Base-by-base conservation (phyloP, 2,797 vertebrate species). In the Aratinga solstitialis region DNA sequence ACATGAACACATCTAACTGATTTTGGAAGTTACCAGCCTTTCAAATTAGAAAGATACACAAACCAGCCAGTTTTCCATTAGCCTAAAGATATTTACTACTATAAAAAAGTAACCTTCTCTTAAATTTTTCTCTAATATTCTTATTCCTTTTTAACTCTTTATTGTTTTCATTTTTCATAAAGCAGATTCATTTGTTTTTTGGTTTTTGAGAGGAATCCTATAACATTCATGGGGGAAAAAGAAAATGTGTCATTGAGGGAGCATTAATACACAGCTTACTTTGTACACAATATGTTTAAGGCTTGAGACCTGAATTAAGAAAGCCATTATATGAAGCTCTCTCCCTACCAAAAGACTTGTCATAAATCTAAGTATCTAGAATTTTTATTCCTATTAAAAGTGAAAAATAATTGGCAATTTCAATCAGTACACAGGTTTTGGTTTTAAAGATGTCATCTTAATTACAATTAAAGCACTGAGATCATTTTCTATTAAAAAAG, bases 381-480 rank as follows among this genome's bases (percentile, higher is more conserved):
- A 63, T 67, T 94, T 34, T 63, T 34, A 79, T 63, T 90, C 47
- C 74, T 66, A 66, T 27, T 78, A 53, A 53, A 89, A 92, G 24
- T 54, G 38, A 87, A 90, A 95, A 96, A 88, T 24, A 54, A 75
- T 87, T 51, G 59, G 36, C 40, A 59, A 73, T 34, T 76, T 76
- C 40, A 73, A 85, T 32, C 48, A 8, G 36, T 48, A 73, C 20
- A 8, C 59, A 88, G 26, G 14, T 74, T 92, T 74, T 27, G 23
- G 47, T 67, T 88, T 91, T 84, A 72, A 86, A 95, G 42, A 75
- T 69, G 59, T 66, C 77, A 82, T 51, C 59, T 89, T 83, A 90
- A 91, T 77, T 83, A 73, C 54, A 95, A 87, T 83, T 88, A 93
- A 88, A 88, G 54, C 38, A 75, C 67, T 87, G 80, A 95, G 80